Evolutionary conservation across 2,888 invertebrate species (phyloP), one percentile per base, ranked within the genome.

Genomic region (Eulithis prunata): DNA sequence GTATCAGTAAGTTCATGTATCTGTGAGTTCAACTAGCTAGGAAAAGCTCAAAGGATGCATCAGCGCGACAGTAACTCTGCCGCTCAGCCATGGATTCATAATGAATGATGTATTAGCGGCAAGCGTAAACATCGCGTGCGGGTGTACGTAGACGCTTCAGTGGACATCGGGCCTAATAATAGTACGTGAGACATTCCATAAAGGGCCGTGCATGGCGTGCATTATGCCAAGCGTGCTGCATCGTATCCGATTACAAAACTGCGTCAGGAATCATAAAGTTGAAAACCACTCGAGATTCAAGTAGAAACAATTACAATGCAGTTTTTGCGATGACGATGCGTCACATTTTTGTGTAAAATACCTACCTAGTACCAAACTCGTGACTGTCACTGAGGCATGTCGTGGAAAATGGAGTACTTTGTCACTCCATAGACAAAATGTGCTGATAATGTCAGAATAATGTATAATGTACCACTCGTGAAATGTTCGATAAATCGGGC

Each of bases 181-280:
- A 38, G 43, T 28, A 38, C 41, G 52, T 57, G 63, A 43, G 36
- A 58, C 46, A 64, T 57, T 57, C 57, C 53, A 57, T 54, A 58
- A 53, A 64, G 58, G 64, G 58, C 32, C 41, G 58, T 14, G 36
- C 57, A 41, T 41, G 8, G 41, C 41, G 41, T 41, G 54, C 43
- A 55, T 64, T 58, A 64, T 64, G 47, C 58, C 38, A 32, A 54
- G 58, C 64, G 49, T 58, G 14, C 46, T 46, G 45, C 41, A 58
- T 54, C 58, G 54, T 46, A 63, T 64, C 64, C 58, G 64, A 66
- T 58, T 51, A 55, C 62, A 57, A 52, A 46, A 66, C 58, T 51
- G 58, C 58, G 57, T 51, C 46, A 46, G 51, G 66, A 62, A 62
- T 66, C 28, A 46, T 59, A 58, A 65, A 51, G 12, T 38, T 32